phyloP scores from a whole-genome alignment of 2,888 invertebrate species.

The Beris morrisii region DNA sequence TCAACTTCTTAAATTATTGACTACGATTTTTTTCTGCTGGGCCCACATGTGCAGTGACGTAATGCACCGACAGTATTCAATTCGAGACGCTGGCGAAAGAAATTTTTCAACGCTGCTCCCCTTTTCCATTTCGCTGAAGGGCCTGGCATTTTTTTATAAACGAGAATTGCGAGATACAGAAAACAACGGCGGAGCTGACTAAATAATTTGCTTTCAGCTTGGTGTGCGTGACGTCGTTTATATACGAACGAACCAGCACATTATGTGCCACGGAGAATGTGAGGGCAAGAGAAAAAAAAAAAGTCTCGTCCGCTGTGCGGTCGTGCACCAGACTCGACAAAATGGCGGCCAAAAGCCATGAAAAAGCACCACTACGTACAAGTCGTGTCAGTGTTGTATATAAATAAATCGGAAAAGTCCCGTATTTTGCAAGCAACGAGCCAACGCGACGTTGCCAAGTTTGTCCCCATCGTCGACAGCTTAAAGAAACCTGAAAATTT shows the following conservation, averaged over 20 bases:
- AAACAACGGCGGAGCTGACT: background rate
- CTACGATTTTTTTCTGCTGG: too few relatives aligned
- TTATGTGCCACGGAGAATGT: background rate
- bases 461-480: background rate
- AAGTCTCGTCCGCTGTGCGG: conserved; percentile 13
- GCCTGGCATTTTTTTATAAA: conserved; percentile 15
- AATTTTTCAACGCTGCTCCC: conserved; percentile 9
- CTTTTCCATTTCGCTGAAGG: conserved; percentile 5
- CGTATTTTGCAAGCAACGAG: conserved; percentile 11
- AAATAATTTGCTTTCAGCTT: background rate
- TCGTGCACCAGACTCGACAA: conserved; percentile 21
- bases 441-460: conserved; percentile 22
- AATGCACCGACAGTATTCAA: too few relatives aligned
- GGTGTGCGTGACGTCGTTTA: background rate
- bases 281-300: conserved; percentile 12
- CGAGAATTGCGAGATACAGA: background rate
- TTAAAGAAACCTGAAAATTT: conserved; percentile 6
- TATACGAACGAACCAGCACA: background rate
- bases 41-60: too few relatives aligned
- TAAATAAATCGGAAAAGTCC: conserved; percentile 4
- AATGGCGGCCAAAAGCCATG: conserved; percentile 15
- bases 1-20: too few relatives aligned
- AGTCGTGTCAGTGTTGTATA: background rate
- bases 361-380: background rate
- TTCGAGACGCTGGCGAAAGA: background rate